Conservation (phyloP, 1,140 invertebrate genomes). For the Sweltsa coloradensis region DNA sequence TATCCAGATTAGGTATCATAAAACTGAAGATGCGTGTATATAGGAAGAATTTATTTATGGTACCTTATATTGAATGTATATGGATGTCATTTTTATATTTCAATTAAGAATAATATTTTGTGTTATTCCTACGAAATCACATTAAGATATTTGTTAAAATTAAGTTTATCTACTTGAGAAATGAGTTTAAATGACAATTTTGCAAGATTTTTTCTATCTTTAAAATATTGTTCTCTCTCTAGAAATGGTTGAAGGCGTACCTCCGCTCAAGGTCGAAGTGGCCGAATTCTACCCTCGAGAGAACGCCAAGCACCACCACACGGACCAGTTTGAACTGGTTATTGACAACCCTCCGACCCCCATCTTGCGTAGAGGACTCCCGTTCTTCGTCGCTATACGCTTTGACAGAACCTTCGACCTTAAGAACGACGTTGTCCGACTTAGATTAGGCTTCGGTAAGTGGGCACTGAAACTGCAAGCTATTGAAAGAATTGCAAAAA, state of each 20-base stretch:
- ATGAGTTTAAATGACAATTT: too few species aligned
- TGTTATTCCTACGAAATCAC: not conserved
- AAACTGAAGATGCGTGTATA: too few species aligned
- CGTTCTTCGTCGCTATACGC: conserved; percentile 44
- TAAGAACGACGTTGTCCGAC: conserved; percentile 37
- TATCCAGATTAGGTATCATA: not conserved
- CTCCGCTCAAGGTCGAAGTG: conserved; percentile 38
- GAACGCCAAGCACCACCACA: conserved; percentile 50
- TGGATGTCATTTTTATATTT: not conserved
- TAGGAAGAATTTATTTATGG: too few species aligned
- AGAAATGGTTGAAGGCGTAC: not conserved
- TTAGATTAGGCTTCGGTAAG: conserved; percentile 47
- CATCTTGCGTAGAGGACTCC: conserved; percentile 48
- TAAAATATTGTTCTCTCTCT: too few species aligned
- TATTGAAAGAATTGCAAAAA: too few species aligned
- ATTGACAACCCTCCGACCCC: conserved; percentile 35
- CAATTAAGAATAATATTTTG: not conserved
- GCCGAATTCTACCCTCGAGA: conserved; percentile 49
- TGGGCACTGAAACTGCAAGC: too few species aligned
- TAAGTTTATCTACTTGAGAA: not conserved
- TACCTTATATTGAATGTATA: too few species aligned
- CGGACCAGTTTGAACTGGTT: conserved; percentile 46
- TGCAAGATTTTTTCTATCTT: too few species aligned
- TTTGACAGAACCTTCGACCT: conserved; percentile 41
- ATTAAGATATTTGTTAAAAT: not conserved